phyloP scores from a whole-genome alignment of 1,140 invertebrate species.

The Diploscapter pachys region DNA sequence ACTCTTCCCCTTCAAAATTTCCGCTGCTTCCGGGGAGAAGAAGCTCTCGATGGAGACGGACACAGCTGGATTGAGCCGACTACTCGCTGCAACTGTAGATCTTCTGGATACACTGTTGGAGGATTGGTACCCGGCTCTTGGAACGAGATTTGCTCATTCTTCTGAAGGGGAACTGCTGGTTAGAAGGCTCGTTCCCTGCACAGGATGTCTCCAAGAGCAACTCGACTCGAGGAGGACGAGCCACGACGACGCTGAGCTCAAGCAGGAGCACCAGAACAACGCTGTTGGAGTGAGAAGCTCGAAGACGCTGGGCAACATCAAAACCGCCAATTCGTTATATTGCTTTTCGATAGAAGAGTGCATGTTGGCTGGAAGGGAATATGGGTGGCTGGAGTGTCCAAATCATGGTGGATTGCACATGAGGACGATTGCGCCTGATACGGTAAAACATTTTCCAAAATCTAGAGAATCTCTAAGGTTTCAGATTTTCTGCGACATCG shows the following conservation, averaged over 20 bases:
- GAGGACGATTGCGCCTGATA: conserved; percentile 76
- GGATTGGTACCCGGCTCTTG: conserved; percentile 75
- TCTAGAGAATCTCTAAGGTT: too few relatives aligned
- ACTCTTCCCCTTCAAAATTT: conserved; percentile 15
- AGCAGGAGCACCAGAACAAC: background rate
- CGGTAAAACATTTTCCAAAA: conserved; percentile 65
- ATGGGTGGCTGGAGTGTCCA: conserved; percentile 66
- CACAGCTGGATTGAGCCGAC: conserved; percentile 65
- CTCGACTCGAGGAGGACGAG: background rate
- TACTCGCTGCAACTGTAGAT: conserved; percentile 86
- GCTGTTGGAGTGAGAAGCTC: conserved; percentile 24
- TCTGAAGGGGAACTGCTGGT: conserved; percentile 91
- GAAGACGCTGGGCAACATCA: conserved; percentile 27
- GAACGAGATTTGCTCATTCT: conserved; percentile 93
- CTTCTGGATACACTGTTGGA: conserved; percentile 93
- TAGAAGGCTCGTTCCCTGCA: conserved; percentile 87
- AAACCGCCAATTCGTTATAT: conserved; percentile 52
- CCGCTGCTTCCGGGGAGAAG: conserved; percentile 12
- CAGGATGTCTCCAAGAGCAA: conserved; percentile 61
- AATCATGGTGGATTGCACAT: conserved; percentile 72
- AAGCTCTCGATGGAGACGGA: conserved; percentile 33
- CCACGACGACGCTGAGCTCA: conserved; percentile 24
- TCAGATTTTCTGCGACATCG: too few relatives aligned
- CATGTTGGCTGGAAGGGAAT: conserved; percentile 75
- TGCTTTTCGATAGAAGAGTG: conserved; percentile 85